Base-by-base conservation (phyloP, 2,888 invertebrate genomes). In the Cabera pusaria region DNA sequence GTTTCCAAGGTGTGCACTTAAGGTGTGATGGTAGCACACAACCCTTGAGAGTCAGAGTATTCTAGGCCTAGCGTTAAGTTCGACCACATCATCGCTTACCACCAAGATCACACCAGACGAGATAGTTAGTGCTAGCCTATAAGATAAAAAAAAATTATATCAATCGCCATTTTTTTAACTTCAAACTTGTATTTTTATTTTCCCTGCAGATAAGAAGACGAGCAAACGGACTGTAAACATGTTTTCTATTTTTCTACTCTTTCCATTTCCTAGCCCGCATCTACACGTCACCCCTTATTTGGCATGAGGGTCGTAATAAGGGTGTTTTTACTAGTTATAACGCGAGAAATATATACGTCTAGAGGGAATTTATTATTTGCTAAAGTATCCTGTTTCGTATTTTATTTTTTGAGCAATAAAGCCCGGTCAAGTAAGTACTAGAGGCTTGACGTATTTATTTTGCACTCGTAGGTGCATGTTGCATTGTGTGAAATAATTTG, bases 231-330 rank as follows among this genome's bases (percentile, higher is more conserved):
- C 16, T 6, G 35, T 31, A 42, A 42, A 43, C 37, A 36, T 31
- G 27, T 50, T 44, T 44, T 44, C 40, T 31, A 49, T 49, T 47
- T 47, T 42, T 42, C 39, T 33, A 47, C 49, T 49, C 45, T 47
- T 42, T 42, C 39, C 35, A 47, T 52, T 45, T 47, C 37, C 31
- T 20, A 44, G 19, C 43, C 45, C 49, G 36, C 45, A 45, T 45
- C 42, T 37, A 18, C 28, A 46, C 37, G 45, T 46, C 50, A 46
- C 36, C 48, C 45, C 46, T 50, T 44, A 50, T 52, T 50, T 38
- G 42, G 44, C 38, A 50, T 43, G 41, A 42, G 52, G 42, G 41
- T 46, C 44, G 50, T 44, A 50, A 44, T 52, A 40, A 44, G 49
- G 45, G 41, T 33, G 24, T 44, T 46, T 41, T 50, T 41, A 44